Evolutionary conservation across 2,888 invertebrate genomes (phyloP).

Genomic region (Chironomus riparius): DNA sequence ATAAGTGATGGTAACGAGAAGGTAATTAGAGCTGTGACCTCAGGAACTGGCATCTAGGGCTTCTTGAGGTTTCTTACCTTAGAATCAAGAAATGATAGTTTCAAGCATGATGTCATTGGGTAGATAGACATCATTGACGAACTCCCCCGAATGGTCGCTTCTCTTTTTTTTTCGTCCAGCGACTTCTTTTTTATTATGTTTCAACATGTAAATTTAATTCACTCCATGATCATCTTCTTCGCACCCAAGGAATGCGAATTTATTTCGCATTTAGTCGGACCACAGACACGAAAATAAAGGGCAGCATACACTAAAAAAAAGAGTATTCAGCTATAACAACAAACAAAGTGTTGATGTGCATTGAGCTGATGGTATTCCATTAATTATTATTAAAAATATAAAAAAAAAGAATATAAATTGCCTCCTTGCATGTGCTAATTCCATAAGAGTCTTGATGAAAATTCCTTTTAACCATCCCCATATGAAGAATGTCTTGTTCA

Average conservation of each 20-base stretch:
- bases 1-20: no score
- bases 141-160: not conserved
- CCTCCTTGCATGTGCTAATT: not conserved
- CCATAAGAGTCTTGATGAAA: not conserved
- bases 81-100: no score
- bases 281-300: not conserved
- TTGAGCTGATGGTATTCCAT: conserved; percentile 13
- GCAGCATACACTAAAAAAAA: not conserved
- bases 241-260: conserved; percentile 18
- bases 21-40: no score
- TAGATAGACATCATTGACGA: no score
- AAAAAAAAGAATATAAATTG: not conserved
- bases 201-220: conserved; percentile 26
- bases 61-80: no score
- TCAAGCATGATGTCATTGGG: no score
- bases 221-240: conserved; percentile 13
- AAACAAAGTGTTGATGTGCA: conserved; percentile 19
- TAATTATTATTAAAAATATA: conserved; percentile 17
- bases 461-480: no score
- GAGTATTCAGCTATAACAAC: not conserved
- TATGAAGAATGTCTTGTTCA: not conserved
- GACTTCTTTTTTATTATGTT: conserved; percentile 14
- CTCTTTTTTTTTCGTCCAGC: not conserved
- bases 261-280: not conserved
- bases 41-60: no score